phyloP scores from a whole-genome alignment of 2,797 vertebrate species.

The Spinus pinus region DNA sequence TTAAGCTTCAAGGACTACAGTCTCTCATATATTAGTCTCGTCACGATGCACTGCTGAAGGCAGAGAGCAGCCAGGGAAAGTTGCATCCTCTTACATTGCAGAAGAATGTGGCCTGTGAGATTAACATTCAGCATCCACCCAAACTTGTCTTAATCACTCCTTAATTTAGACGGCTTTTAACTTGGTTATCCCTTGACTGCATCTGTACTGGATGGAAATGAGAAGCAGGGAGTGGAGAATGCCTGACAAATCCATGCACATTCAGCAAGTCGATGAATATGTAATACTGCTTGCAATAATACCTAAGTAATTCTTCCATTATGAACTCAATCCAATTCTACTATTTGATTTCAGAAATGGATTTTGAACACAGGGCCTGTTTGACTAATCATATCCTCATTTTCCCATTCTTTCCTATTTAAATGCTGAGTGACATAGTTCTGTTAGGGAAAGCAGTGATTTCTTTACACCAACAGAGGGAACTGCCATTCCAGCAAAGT shows the following conservation, averaged over 20 bases:
- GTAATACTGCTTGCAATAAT: conserved; percentile 39
- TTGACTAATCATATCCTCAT: conserved; percentile 67
- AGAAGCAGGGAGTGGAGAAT: not conserved
- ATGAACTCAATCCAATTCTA: conserved; percentile 66
- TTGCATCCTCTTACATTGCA: not conserved
- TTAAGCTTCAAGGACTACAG: not conserved
- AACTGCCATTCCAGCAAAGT: conserved; percentile 67
- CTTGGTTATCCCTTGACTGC: not conserved
- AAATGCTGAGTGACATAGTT: conserved; percentile 56
- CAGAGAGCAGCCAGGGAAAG: not conserved
- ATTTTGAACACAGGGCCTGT: conserved; percentile 60
- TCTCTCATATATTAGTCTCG: not conserved
- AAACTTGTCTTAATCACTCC: conserved; percentile 13
- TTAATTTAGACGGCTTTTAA: not conserved
- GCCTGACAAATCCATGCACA: conserved; percentile 13
- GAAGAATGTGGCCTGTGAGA: not conserved
- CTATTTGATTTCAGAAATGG: conserved; percentile 71
- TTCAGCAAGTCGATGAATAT: conserved; percentile 48
- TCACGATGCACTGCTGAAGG: not conserved
- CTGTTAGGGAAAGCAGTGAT: conserved; percentile 56
- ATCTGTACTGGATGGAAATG: not conserved
- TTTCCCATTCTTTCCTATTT: conserved; percentile 56
- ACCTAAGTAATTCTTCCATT: conserved; percentile 55
- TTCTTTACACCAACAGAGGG: conserved; percentile 67
- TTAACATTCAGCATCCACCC: not conserved